These are phyloP conservation scores for Lordiphosa collinella DNA, from an alignment of 1,140 invertebrate genomes.

Conservation along the genomic window DNA sequence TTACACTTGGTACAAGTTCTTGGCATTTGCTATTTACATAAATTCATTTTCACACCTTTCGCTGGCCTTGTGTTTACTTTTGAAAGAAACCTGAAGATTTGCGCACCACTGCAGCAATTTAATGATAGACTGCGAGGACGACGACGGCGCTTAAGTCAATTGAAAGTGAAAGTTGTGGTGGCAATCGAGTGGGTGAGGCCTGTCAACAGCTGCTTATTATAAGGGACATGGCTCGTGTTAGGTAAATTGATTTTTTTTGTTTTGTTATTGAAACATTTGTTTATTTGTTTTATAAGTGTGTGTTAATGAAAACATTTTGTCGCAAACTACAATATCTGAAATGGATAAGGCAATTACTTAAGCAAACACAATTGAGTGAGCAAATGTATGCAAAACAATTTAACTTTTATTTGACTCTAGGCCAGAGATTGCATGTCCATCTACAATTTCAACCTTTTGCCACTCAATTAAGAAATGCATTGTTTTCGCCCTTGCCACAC, in stretches of 20 bases:
- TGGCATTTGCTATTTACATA: slow-evolving; percentile 10
- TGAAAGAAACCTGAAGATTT: slow-evolving; percentile 1
- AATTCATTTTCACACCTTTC: slow-evolving; percentile 9
- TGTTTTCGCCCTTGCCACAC: slow-evolving; percentile 2
- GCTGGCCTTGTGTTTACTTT: slow-evolving; percentile 10
- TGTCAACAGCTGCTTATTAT: slow-evolving; percentile 7
- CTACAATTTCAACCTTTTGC: slow-evolving; percentile 5
- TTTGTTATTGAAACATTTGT: too few species aligned
- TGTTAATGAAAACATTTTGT: too few species aligned
- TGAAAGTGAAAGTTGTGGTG: neutral
- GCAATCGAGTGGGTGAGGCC: neutral
- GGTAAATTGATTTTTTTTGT: slow-evolving; percentile 5
- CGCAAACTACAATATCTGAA: too few species aligned
- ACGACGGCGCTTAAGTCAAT: neutral
- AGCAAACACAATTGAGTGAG: too few species aligned
- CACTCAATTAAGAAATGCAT: slow-evolving; percentile 9
- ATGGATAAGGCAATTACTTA: too few species aligned
- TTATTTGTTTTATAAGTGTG: neutral
- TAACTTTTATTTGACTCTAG: slow-evolving; percentile 1
- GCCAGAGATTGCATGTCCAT: slow-evolving; percentile 1
- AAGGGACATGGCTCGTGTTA: slow-evolving; percentile 5
- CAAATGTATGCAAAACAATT: too few species aligned
- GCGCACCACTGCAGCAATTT: slow-evolving; percentile 3
- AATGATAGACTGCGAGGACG: slow-evolving; percentile 3
- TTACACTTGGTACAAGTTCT: slow-evolving; percentile 6